Evolutionary conservation across 2,797 vertebrate genomes (phyloP).

Genomic region (Syncerus caffer): DNA sequence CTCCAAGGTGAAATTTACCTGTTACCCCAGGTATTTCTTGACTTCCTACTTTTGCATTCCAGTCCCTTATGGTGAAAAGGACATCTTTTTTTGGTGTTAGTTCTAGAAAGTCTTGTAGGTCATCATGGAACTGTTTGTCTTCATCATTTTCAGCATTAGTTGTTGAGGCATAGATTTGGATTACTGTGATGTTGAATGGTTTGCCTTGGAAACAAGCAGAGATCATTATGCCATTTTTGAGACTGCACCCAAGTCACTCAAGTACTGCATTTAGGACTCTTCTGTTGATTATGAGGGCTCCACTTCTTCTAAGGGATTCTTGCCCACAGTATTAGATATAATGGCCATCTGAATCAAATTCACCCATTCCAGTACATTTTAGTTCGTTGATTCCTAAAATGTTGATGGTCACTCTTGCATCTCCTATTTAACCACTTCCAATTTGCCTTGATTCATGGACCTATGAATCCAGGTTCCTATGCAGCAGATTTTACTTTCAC

Average conservation of each 20-base stretch:
- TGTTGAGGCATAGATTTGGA: neutral
- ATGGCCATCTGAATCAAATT: neutral
- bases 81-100: neutral
- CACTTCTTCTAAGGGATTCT: neutral
- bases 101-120: neutral
- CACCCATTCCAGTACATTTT: neutral
- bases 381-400: accelerated
- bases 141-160: neutral
- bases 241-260: neutral
- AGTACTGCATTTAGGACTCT: neutral
- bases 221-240: neutral
- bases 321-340: neutral
- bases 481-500: neutral
- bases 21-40: neutral
- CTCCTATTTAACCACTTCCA: neutral
- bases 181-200: neutral
- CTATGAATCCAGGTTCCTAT: neutral
- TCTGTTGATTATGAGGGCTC: neutral
- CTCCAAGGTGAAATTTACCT: neutral
- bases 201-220: neutral
- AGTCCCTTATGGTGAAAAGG: neutral
- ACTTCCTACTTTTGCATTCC: neutral
- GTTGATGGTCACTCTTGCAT: neutral
- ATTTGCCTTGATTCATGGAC: neutral
- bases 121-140: neutral